These are phyloP conservation scores for Whitmania pigra DNA, from an alignment of 1,140 invertebrate species.

Conservation along the genomic window DNA sequence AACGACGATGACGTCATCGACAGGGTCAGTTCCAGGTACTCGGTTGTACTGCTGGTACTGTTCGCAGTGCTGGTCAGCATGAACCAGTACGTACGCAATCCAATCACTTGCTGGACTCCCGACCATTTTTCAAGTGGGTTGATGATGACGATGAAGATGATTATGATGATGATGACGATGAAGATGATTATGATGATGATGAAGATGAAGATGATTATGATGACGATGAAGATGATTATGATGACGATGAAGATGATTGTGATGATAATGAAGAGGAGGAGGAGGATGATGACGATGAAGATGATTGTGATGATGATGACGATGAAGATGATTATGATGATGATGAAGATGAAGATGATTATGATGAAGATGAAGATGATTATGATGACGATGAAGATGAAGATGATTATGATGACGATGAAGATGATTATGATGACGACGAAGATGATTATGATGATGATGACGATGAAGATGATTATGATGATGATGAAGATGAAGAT, in stretches of 20 bases:
- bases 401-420: conserved; percentile 16
- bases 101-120: conserved; percentile 22
- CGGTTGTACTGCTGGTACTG: conserved; percentile 45
- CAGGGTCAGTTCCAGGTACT: conserved; percentile 46
- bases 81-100: conserved; percentile 40
- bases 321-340: neutral
- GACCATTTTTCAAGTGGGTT: conserved; percentile 17
- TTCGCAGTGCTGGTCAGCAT: conserved; percentile 47
- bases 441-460: neutral
- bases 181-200: conserved; percentile 14
- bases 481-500: neutral
- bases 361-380: conserved; percentile 11
- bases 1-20: conserved; percentile 50
- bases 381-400: conserved; percentile 17
- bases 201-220: conserved; percentile 18
- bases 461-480: neutral
- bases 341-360: too few relatives aligned
- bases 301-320: neutral
- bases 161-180: conserved; percentile 12
- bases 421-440: conserved; percentile 1
- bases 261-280: conserved; percentile 7
- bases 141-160: neutral
- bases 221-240: conserved; percentile 6
- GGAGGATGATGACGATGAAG: conserved; percentile 3
- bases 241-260: neutral